Percentiles rank a stretch among this genome's conserved stretches.
These are phyloP conservation scores for Cetoscarus ocellatus DNA, from an alignment of 2,797 vertebrate species.

Conservation along the genomic window DNA sequence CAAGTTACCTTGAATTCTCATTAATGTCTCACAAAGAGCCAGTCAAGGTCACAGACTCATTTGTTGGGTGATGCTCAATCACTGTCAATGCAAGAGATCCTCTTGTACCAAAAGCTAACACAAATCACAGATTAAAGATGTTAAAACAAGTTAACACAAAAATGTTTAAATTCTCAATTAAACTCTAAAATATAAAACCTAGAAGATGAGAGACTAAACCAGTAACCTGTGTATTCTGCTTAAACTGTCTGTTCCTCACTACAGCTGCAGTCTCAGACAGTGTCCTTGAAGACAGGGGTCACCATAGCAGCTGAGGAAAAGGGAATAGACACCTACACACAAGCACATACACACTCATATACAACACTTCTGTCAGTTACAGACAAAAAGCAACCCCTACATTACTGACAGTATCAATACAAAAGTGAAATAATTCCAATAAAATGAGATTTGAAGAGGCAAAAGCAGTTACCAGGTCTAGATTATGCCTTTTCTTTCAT, in stretches of 20 bases:
- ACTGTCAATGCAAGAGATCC: not conserved
- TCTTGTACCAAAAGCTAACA: not conserved
- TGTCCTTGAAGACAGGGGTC: conserved; percentile 76
- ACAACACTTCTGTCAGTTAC: not conserved
- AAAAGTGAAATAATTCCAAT: too few relatives aligned
- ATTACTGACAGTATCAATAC: too few relatives aligned
- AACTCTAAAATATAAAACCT: not conserved
- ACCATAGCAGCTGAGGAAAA: conserved; percentile 49
- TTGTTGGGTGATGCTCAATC: not conserved
- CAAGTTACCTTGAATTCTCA: conserved; percentile 4
- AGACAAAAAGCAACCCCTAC: not conserved
- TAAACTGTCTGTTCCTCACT: not conserved
- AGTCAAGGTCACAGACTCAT: conserved; percentile 41
- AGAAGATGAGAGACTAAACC: not conserved
- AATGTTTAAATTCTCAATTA: not conserved
- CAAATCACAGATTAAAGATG: not conserved
- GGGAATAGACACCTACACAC: not conserved
- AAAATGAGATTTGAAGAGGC: not conserved
- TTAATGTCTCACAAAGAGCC: not conserved
- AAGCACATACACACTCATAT: conserved; percentile 2
- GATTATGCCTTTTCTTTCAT: conserved; percentile 2
- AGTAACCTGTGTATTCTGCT: not conserved
- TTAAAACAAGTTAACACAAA: not conserved
- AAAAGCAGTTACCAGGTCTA: not conserved
- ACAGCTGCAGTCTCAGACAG: conserved; percentile 36